Evolutionary conservation across 1,140 invertebrate species (phyloP).

Genomic region (Drosophila nikananu): DNA sequence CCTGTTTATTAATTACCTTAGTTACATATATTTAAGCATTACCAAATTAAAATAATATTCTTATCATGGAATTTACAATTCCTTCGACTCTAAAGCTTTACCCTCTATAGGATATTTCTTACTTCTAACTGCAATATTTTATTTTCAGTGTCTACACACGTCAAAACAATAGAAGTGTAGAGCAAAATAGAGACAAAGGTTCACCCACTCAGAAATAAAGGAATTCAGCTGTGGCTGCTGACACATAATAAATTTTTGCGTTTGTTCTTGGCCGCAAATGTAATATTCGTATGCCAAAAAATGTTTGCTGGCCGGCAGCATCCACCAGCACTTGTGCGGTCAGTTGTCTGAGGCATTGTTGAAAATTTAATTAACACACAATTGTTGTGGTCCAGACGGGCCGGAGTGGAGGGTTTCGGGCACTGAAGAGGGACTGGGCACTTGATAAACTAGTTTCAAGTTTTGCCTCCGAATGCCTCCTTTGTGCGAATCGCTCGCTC

Average conservation of each 20-base stretch:
- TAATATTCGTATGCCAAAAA: constrained; percentile 55
- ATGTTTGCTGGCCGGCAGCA: constrained; percentile 28
- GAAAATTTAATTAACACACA: constrained; percentile 77
- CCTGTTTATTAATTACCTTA: no score
- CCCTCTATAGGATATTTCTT: background rate
- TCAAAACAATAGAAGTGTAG: constrained; percentile 12
- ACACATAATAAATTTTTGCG: constrained; percentile 71
- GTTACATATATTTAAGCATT: no score
- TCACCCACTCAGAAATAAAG: constrained; percentile 25
- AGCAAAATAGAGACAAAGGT: constrained; percentile 10
- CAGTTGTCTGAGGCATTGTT: constrained; percentile 44
- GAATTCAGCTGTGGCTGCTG: constrained; percentile 55
- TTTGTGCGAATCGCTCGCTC: constrained; percentile 29
- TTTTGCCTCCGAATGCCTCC: constrained; percentile 19
- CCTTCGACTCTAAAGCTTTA: background rate
- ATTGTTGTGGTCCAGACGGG: constrained; percentile 55
- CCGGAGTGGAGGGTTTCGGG: background rate
- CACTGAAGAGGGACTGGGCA: background rate
- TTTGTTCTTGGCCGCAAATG: constrained; percentile 59
- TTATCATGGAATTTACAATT: no score
- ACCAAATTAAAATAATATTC: no score
- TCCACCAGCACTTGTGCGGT: constrained; percentile 23
- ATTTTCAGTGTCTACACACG: constrained; percentile 4
- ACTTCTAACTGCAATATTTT: background rate
- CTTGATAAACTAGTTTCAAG: constrained; percentile 63